These are phyloP conservation scores for Parotocinclus haroldoi DNA, from an alignment of 2,797 vertebrate species.

Conservation along the genomic window DNA sequence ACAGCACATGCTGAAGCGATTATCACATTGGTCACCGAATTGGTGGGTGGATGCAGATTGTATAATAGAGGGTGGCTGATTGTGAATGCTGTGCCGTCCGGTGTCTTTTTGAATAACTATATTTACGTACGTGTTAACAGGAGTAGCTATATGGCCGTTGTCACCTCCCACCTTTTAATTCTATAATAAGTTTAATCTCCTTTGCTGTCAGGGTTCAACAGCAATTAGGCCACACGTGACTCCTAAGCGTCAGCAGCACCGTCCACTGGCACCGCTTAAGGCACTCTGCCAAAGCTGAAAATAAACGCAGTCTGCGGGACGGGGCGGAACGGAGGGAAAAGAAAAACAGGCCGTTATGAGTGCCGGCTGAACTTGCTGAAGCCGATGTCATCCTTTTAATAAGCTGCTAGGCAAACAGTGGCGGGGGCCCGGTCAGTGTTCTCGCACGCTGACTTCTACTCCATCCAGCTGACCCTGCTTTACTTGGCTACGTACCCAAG, in stretches of 20 bases:
- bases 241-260: constrained; percentile 53
- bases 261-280: constrained; percentile 52
- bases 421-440: constrained; percentile 39
- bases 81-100: neutral
- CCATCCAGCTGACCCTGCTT: constrained; percentile 40
- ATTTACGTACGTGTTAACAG: neutral
- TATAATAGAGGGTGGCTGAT: neutral
- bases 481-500: constrained; percentile 42
- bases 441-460: constrained; percentile 45
- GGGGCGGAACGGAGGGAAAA: constrained; percentile 28
- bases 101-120: neutral
- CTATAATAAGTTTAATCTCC: constrained; percentile 64
- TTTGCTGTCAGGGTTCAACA: constrained; percentile 57
- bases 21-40: neutral
- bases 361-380: constrained; percentile 40
- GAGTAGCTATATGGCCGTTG: neutral
- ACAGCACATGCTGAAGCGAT: constrained; percentile 15
- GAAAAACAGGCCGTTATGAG: constrained; percentile 50
- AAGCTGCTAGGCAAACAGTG: constrained; percentile 59
- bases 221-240: constrained; percentile 61
- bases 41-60: constrained; percentile 11
- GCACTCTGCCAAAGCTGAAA: constrained; percentile 51
- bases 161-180: constrained; percentile 37
- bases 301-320: constrained; percentile 48
- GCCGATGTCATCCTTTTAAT: constrained; percentile 56